phyloP scores from a whole-genome alignment of 2,113 vertebrate species.

The Hippocampus barbouri region DNA sequence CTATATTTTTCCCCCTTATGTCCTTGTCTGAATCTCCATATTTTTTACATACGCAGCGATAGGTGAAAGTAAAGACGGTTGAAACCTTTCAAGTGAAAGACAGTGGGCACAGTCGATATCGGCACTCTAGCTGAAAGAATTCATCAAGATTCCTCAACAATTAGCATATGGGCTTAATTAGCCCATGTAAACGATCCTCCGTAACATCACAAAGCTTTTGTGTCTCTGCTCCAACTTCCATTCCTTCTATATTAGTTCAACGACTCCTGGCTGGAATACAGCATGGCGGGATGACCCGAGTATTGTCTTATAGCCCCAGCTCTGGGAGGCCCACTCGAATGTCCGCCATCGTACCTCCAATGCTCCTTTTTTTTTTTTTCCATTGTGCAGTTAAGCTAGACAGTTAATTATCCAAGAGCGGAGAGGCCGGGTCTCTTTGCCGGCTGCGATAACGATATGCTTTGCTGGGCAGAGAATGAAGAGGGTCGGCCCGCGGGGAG shows the following conservation, averaged over 20 bases:
- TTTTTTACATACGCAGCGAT: slow-evolving; percentile 2
- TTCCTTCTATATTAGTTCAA: slow-evolving; percentile 46
- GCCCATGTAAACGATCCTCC: slow-evolving; percentile 62
- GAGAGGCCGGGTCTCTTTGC: slow-evolving; percentile 65
- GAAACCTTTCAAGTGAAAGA: slow-evolving; percentile 57
- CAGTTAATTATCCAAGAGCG: slow-evolving; percentile 77
- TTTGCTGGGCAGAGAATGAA: slow-evolving; percentile 74
- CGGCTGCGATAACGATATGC: slow-evolving; percentile 73
- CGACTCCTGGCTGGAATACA: slow-evolving; percentile 49
- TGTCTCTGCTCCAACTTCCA: slow-evolving; percentile 41
- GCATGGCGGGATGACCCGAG: slow-evolving; percentile 50
- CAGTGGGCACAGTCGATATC: slow-evolving; percentile 55
- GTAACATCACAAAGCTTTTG: slow-evolving; percentile 30
- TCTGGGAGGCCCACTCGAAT: slow-evolving; percentile 59
- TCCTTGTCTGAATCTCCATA: neutral
- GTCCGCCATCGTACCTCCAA: slow-evolving; percentile 63
- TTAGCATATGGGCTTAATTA: slow-evolving; percentile 71
- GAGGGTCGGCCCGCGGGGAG: slow-evolving; percentile 62
- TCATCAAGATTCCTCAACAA: slow-evolving; percentile 63
- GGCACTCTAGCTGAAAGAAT: slow-evolving; percentile 33
- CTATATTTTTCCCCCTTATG: neutral
- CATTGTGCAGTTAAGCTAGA: slow-evolving; percentile 73
- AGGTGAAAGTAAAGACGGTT: slow-evolving; percentile 38
- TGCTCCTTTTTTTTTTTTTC: slow-evolving; percentile 45
- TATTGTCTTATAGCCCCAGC: slow-evolving; percentile 54